Evolutionary conservation across 2,797 vertebrate species (phyloP).

Genomic region (Ibycter americanus): DNA sequence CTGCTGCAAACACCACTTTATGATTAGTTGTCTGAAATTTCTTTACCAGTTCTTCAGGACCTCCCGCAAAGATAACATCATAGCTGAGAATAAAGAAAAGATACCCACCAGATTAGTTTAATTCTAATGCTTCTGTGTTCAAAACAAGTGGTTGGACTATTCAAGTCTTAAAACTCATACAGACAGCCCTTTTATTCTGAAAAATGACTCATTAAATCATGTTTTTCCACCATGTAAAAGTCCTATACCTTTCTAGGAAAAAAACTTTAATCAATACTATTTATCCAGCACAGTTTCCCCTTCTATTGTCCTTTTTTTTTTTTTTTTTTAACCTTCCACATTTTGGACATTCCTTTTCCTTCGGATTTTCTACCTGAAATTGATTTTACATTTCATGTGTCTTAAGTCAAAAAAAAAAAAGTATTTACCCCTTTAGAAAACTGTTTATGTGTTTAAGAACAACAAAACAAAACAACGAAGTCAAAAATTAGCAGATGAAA

Average conservation of each 20-base stretch:
- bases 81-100: conserved; percentile 80
- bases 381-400: not conserved
- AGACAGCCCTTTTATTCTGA: not conserved
- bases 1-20: conserved; percentile 92
- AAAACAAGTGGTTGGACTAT: not conserved
- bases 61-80: conserved; percentile 92
- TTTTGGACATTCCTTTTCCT: not conserved
- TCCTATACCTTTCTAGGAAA: not conserved
- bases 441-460: not conserved
- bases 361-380: not conserved
- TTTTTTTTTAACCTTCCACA: not conserved
- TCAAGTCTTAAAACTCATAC: not conserved
- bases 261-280: not conserved
- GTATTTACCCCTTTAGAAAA: not conserved
- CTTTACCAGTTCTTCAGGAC: conserved; percentile 90
- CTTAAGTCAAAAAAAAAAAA: not conserved
- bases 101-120: not conserved
- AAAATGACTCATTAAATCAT: not conserved
- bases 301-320: not conserved
- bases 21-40: conserved; percentile 92
- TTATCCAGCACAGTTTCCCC: not conserved
- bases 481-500: not conserved
- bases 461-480: not conserved
- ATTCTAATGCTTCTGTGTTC: not conserved
- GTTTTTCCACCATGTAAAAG: not conserved